Percentiles rank a stretch among this genome's conserved stretches.
Evolutionary conservation across 2,113 vertebrate species (phyloP).

Genomic region (Seriola aureovittata): DNA sequence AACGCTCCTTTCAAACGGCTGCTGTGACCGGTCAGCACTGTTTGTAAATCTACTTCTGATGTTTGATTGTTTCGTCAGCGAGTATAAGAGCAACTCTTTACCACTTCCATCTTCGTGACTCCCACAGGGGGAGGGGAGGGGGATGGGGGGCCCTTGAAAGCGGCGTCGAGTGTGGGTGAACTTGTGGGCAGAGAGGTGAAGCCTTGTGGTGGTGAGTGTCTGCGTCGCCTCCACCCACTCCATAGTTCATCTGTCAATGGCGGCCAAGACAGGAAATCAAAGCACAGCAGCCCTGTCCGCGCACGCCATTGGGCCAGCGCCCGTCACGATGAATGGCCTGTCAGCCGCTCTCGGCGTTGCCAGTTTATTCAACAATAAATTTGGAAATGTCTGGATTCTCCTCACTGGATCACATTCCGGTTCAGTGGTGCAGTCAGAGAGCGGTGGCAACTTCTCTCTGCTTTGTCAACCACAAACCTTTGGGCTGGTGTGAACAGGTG

Average conservation of each 20-base stretch:
- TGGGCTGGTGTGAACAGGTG: conserved; percentile 9
- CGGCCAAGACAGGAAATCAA: conserved; percentile 85
- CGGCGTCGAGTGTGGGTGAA: conserved; percentile 41
- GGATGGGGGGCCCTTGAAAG: neutral
- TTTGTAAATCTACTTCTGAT: conserved; percentile 4
- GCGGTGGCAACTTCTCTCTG: conserved; percentile 34
- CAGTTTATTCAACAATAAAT: conserved; percentile 85
- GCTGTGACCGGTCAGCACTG: conserved; percentile 12
- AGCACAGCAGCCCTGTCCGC: conserved; percentile 77
- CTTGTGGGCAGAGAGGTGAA: conserved; percentile 64
- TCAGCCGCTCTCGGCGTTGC: conserved; percentile 73
- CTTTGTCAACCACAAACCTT: conserved; percentile 57
- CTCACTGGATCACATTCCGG: conserved; percentile 56
- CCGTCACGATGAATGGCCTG: conserved; percentile 80
- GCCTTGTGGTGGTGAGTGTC: conserved; percentile 68
- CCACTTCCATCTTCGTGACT: neutral
- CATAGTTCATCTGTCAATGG: conserved; percentile 80
- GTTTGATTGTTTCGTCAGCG: conserved; percentile 6
- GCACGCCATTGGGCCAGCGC: conserved; percentile 71
- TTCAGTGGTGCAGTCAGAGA: conserved; percentile 61
- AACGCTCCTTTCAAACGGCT: conserved; percentile 26
- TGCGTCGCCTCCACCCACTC: conserved; percentile 72
- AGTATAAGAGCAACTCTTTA: neutral
- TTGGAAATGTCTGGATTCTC: conserved; percentile 82
- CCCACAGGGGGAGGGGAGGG: neutral